Evolutionary conservation across 2,888 invertebrate genomes (phyloP).

Genomic region (Mechanitis messenoides): DNA sequence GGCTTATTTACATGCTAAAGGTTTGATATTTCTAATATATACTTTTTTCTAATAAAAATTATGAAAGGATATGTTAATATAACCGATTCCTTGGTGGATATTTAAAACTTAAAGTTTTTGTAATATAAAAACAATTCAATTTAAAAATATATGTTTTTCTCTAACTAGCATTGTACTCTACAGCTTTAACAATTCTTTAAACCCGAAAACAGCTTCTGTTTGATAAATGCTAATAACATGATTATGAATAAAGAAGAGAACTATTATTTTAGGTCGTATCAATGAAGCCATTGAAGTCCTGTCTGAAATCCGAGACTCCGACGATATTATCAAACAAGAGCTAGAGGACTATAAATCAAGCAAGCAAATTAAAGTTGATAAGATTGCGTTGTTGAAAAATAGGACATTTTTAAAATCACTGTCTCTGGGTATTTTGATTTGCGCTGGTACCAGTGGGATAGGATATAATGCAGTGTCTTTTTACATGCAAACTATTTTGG

Average conservation of each 20-base stretch:
- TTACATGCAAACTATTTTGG: constrained; percentile 49
- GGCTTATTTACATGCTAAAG: constrained; percentile 52
- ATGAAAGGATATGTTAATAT: too few relatives aligned
- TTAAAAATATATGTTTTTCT: too few relatives aligned
- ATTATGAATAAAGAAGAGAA: not conserved
- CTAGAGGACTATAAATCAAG: constrained; percentile 41
- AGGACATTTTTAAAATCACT: constrained; percentile 34
- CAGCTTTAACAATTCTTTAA: too few relatives aligned
- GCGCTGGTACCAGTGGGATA: constrained; percentile 33
- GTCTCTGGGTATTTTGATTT: constrained; percentile 29
- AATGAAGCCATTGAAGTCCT: not conserved
- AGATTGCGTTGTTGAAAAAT: constrained; percentile 32
- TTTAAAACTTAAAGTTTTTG: too few relatives aligned
- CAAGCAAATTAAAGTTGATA: constrained; percentile 20
- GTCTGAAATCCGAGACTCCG: not conserved
- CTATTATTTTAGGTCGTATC: not conserved
- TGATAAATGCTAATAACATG: not conserved
- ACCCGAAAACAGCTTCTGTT: too few relatives aligned
- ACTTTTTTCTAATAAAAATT: too few relatives aligned
- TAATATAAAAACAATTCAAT: too few relatives aligned
- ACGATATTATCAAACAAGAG: constrained; percentile 31
- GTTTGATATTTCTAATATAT: constrained; percentile 30
- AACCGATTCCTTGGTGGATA: too few relatives aligned
- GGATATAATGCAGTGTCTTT: constrained; percentile 47
- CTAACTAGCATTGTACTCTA: too few relatives aligned